Conservation (phyloP, 1,140 invertebrate genomes). For the Gryllus bimaculatus region DNA sequence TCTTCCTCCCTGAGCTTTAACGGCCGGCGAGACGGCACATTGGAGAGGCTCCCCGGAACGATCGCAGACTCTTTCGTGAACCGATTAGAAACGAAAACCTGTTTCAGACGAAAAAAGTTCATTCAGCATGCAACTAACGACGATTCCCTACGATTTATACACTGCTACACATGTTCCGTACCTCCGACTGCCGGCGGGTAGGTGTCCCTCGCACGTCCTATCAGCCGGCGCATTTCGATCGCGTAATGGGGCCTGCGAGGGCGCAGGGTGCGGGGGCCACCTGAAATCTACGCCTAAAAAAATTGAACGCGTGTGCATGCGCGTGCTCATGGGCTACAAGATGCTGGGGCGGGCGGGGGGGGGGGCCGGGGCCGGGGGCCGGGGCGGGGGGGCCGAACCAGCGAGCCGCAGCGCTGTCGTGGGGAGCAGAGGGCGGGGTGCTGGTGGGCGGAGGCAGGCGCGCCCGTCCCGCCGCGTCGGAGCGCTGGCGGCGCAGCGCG, state of each 20-base stretch:
- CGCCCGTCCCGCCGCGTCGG: neutral
- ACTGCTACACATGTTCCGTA: neutral
- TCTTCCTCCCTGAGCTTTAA: no score
- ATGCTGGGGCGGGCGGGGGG: neutral
- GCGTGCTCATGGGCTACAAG: neutral
- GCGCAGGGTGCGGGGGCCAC: neutral
- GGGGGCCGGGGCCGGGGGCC: no score
- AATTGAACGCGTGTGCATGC: neutral
- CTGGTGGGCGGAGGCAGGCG: neutral
- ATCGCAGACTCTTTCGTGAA: neutral
- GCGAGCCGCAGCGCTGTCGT: no score
- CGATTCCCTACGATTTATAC: neutral
- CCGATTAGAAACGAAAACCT: neutral
- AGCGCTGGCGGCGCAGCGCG: neutral
- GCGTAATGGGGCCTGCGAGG: neutral
- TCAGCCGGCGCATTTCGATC: neutral
- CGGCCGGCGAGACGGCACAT: no score
- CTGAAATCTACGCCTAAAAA: neutral
- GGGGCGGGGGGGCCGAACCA: no score
- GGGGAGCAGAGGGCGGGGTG: neutral
- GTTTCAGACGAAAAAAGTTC: neutral
- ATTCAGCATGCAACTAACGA: neutral
- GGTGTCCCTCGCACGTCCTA: neutral
- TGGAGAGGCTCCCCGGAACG: neutral
- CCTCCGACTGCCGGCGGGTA: neutral